Conservation (phyloP, 1,140 invertebrate genomes). For the Rhyacophila brunnea region DNA sequence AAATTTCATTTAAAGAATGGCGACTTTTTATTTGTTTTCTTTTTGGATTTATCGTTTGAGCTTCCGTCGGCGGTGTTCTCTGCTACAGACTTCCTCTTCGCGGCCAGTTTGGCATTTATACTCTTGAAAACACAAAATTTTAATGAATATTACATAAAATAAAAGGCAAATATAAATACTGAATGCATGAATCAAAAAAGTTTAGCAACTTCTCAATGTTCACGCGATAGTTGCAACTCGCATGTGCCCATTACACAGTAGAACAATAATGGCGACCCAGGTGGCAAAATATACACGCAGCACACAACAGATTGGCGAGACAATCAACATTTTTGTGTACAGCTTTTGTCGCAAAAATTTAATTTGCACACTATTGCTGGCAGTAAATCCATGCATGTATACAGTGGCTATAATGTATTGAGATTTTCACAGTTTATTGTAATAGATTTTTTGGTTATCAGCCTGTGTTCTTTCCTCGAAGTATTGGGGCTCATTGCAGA, state of each 20-base stretch:
- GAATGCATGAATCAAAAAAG: not conserved
- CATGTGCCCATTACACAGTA: not conserved
- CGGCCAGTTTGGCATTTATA: slow-evolving; percentile 19
- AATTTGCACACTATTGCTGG: no score
- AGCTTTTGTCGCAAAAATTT: no score
- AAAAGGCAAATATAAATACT: not conserved
- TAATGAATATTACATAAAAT: not conserved
- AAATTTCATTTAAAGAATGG: not conserved
- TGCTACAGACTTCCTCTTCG: slow-evolving; percentile 6
- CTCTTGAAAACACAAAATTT: slow-evolving; percentile 22
- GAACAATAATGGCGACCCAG: not conserved
- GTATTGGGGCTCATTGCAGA: no score
- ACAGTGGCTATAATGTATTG: no score
- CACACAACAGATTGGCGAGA: no score
- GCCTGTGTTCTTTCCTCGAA: no score
- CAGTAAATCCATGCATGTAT: no score
- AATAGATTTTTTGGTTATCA: no score
- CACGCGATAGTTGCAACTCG: not conserved
- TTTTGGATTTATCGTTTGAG: slow-evolving; percentile 15
- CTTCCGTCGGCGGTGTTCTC: slow-evolving; percentile 2
- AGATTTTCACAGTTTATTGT: no score
- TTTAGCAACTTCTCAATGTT: not conserved
- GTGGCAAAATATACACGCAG: no score
- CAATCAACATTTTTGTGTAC: no score
- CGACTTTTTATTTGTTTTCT: slow-evolving; percentile 3